Base-by-base conservation (phyloP, 2,113 vertebrate genomes). In the Pyxicephalus adspersus region DNA sequence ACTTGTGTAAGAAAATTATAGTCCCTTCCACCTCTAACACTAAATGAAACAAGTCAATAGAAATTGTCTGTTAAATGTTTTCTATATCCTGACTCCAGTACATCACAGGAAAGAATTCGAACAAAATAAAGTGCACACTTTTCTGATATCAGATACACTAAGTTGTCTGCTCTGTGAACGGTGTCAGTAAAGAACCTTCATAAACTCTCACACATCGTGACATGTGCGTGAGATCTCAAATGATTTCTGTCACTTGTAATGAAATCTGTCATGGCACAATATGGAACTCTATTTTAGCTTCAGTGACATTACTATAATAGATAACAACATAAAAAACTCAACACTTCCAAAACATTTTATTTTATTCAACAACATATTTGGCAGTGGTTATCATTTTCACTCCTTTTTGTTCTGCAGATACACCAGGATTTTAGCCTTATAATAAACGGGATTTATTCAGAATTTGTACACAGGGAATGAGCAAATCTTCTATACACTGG, bases 191-290 rank as follows among this genome's bases (percentile, higher is more conserved):
- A 25, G 38, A 29, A 81, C 52, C 52, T 61, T 64, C 38, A 64
- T 52, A 80, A 60, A 55, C 45, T 26, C 7, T 50, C 45, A 54
- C 22, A 73, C 55, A 61, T 29, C 64, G 26, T 73, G 78, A 72
- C 58, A 23, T 72, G 45, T 57, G 45, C 26, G 26, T 55, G 26
- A 64, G 50, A 73, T 61, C 50, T 34, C n/a, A 73, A 64, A 83
- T 83, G 54, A 83, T 85, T 90, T 88, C 88, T 87, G 86, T 88
- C 88, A 88, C 85, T 84, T 84, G 25, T 84, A 85, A 83, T 51
- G 60, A 45, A 66, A 88, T 83, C 83, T 85, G 58, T 81, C 83
- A 86, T 73, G 86, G 83, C 84, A 85, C 85, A 87, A 77, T 83
- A 79, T 74, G 81, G 87, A 78, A 66, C 52, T 79, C 68, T 54